Evolutionary conservation across 2,797 vertebrate species (phyloP).

Genomic region (Oreortyx pictus): DNA sequence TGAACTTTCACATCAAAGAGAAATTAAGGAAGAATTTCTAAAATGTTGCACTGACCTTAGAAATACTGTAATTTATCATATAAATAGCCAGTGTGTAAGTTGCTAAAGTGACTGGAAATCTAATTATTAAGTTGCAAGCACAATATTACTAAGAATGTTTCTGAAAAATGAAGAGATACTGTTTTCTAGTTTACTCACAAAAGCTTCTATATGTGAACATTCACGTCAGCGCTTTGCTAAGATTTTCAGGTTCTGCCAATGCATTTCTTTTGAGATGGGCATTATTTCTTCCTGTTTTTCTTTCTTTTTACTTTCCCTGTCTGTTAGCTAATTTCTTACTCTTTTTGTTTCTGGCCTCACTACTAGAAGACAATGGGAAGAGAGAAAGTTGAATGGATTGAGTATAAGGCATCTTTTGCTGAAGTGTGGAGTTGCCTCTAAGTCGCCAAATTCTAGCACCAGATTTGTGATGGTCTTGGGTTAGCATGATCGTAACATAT

Average conservation of each 20-base stretch:
- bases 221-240: not conserved
- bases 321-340: not conserved
- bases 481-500: not conserved
- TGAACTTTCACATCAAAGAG: constrained; percentile 2
- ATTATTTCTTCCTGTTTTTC: not conserved
- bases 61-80: not conserved
- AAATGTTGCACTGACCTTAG: not conserved
- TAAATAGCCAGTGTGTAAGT: not conserved
- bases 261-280: not conserved
- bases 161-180: not conserved
- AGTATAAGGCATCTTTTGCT: not conserved
- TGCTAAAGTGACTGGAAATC: not conserved
- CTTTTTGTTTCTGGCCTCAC: not conserved
- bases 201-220: not conserved
- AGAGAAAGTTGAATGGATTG: not conserved
- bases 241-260: not conserved
- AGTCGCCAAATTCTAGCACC: not conserved
- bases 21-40: not conserved
- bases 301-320: not conserved
- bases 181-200: not conserved
- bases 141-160: not conserved
- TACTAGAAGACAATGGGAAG: not conserved
- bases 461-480: not conserved
- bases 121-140: not conserved
- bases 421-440: not conserved